Conservation (phyloP, 2,113 vertebrate species). For the Forbesichthys agassizii region DNA sequence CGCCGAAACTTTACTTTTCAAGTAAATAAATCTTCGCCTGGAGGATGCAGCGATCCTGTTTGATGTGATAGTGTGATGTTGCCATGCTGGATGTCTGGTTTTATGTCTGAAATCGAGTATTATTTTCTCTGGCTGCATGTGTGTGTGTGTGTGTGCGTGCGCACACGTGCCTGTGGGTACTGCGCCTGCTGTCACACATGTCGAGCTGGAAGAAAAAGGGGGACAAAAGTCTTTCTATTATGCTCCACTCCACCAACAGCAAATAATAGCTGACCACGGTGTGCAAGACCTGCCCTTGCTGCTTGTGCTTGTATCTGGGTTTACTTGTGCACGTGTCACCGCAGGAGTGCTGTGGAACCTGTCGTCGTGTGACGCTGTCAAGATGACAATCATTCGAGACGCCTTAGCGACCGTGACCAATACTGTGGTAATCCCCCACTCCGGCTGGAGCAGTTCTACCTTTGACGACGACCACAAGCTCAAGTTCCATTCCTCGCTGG, state of each 20-base stretch:
- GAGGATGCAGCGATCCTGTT: constrained; percentile 35
- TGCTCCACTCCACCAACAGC: constrained; percentile 27
- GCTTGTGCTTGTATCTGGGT: neutral
- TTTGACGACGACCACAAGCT: constrained; percentile 97
- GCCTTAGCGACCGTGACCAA: constrained; percentile 91
- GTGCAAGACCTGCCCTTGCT: neutral
- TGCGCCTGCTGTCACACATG: constrained; percentile 3
- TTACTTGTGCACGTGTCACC: constrained; percentile 8
- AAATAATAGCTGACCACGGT: constrained; percentile 51
- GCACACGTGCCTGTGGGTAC: constrained; percentile 1
- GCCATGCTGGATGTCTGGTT: constrained; percentile 17
- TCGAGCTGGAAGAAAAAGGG: constrained; percentile 21
- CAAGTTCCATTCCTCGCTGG: constrained; percentile 95
- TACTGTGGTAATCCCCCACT: constrained; percentile 98
- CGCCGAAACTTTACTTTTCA: constrained; percentile 24
- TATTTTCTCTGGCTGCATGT: neutral
- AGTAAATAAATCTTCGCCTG: constrained; percentile 24
- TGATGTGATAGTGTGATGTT: constrained; percentile 39
- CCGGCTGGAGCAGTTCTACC: constrained; percentile 93
- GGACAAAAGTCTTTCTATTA: constrained; percentile 1
- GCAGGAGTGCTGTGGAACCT: constrained; percentile 97
- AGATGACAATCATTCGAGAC: constrained; percentile 98
- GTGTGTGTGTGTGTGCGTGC: neutral
- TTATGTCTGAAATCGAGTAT: constrained; percentile 6
- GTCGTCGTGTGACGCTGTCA: constrained; percentile 93